Percentiles rank a stretch among this genome's conserved stretches.
phyloP scores from a whole-genome alignment of 2,797 vertebrate species.

The Darevskia mixta region DNA sequence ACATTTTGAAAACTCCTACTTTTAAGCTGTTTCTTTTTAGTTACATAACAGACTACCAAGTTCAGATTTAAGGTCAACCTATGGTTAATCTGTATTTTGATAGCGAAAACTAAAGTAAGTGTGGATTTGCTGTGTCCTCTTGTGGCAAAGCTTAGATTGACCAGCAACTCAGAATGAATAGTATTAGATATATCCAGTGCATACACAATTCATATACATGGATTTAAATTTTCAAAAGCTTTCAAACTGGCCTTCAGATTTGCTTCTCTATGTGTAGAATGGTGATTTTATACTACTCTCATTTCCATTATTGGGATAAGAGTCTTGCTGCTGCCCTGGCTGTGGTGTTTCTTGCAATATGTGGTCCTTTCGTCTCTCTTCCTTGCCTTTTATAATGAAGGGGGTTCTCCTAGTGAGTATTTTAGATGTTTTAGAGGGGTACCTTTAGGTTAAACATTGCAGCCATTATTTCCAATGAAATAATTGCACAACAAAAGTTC shows the following conservation, averaged over 20 bases:
- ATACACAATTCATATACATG: neutral
- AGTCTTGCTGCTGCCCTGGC: neutral
- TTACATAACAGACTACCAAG: neutral
- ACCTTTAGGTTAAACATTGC: neutral
- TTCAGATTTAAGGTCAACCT: neutral
- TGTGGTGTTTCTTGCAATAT: neutral
- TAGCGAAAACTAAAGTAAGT: conserved; percentile 2
- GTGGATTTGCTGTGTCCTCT: neutral
- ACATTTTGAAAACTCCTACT: neutral
- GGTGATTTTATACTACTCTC: neutral
- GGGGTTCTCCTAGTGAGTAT: neutral
- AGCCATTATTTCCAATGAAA: neutral
- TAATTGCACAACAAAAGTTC: neutral
- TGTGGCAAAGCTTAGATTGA: neutral
- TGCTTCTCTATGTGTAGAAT: neutral
- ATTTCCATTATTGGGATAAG: neutral
- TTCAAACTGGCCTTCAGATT: neutral
- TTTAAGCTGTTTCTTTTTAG: conserved; percentile 5
- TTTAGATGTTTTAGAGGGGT: neutral
- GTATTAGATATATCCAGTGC: neutral
- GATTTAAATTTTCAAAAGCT: neutral
- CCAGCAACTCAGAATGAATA: neutral
- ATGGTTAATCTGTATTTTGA: neutral
- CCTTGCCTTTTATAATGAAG: neutral
- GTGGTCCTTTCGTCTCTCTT: neutral